A percentile compares a stretch with the other conserved stretches of the same genome.
Evolutionary conservation across 1,140 invertebrate genomes (phyloP).

Genomic region (Zophobas atratus): DNA sequence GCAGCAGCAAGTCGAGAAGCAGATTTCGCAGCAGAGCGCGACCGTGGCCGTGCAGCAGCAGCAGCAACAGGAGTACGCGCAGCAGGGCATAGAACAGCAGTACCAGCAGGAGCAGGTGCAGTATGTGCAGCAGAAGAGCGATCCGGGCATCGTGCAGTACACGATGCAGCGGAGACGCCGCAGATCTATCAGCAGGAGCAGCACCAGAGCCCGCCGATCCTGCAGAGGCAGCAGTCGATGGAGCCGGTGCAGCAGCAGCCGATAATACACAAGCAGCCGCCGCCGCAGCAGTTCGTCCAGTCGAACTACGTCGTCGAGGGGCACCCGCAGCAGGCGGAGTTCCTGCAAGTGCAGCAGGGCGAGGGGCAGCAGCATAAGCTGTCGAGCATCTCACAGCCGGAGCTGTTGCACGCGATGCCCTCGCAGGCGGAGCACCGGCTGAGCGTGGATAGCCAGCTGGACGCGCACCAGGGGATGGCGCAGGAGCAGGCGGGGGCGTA

Average conservation of each 20-base stretch:
- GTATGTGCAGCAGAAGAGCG: constrained; percentile 47
- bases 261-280: constrained; percentile 60
- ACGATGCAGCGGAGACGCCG: constrained; percentile 61
- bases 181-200: constrained; percentile 62
- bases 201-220: constrained; percentile 54
- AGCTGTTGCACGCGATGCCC: constrained; percentile 59
- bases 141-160: constrained; percentile 26
- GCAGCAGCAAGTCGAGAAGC: constrained; percentile 71
- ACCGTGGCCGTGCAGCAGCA: constrained; percentile 57
- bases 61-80: constrained; percentile 69
- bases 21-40: constrained; percentile 68
- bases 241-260: constrained; percentile 63
- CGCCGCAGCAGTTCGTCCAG: constrained; percentile 61
- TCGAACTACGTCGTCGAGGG: constrained; percentile 60
- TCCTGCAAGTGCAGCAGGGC: constrained; percentile 58
- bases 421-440: constrained; percentile 60
- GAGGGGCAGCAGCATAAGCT: constrained; percentile 56
- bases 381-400: constrained; percentile 63
- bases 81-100: constrained; percentile 60
- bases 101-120: constrained; percentile 57
- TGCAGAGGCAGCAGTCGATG: constrained; percentile 62
- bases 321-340: constrained; percentile 62
- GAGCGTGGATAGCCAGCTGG: constrained; percentile 65
- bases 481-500: background rate
- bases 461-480: constrained; percentile 56